Conservation (phyloP, 2,888 invertebrate species). For the Mamestra brassicae region DNA sequence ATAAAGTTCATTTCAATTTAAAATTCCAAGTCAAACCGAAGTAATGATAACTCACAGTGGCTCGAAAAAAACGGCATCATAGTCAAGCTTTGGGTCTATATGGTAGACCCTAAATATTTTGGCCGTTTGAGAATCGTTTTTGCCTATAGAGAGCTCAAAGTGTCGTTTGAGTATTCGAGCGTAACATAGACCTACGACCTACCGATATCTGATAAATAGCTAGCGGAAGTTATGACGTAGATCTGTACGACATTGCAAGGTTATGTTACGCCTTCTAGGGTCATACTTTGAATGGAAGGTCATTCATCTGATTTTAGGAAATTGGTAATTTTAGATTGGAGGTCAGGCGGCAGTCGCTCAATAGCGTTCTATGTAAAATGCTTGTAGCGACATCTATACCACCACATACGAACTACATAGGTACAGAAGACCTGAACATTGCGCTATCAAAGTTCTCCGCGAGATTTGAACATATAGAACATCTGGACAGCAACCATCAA, state of each 20-base stretch:
- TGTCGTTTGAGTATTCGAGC: background rate
- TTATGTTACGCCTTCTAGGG: constrained; percentile 26
- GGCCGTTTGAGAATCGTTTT: background rate
- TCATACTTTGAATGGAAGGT: constrained; percentile 8
- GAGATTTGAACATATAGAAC: too few relatives aligned
- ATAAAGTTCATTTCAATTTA: too few relatives aligned
- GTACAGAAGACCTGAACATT: too few relatives aligned
- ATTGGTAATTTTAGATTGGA: background rate
- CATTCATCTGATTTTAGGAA: constrained; percentile 25
- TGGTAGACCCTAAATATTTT: too few relatives aligned
- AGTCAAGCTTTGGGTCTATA: too few relatives aligned
- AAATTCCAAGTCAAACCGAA: too few relatives aligned
- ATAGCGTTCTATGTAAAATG: background rate
- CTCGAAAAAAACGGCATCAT: too few relatives aligned
- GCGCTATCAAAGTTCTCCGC: too few relatives aligned
- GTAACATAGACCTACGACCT: background rate
- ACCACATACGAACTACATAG: background rate
- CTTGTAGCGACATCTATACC: background rate
- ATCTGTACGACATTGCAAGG: constrained; percentile 13
- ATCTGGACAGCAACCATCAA: too few relatives aligned
- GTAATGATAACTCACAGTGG: too few relatives aligned
- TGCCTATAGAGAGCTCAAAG: background rate
- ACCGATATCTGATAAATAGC: background rate
- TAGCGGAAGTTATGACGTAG: constrained; percentile 12
- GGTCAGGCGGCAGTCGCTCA: background rate